These are phyloP conservation scores for Periophthalmodon schlosseri DNA, from an alignment of 2,113 vertebrate genomes.

Conservation along the genomic window DNA sequence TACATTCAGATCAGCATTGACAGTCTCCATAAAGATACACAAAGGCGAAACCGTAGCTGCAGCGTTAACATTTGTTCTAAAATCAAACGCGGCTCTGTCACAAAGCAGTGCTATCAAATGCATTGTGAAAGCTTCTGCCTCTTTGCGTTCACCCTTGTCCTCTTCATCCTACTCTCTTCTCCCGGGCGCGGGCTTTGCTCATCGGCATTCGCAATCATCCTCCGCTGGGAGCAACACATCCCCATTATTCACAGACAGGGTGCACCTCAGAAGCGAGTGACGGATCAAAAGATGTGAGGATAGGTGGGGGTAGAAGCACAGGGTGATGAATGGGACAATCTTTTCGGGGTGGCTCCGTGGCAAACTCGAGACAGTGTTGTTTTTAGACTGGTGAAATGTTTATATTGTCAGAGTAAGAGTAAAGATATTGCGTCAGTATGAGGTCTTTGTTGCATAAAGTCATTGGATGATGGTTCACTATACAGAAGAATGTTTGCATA, in stretches of 20 bases:
- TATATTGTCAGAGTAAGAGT: background rate
- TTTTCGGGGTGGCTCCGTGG: slow-evolving; percentile 36
- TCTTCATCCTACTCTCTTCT: slow-evolving; percentile 30
- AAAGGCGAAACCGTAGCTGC: background rate
- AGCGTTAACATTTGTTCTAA: slow-evolving; percentile 16
- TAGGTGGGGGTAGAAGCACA: slow-evolving; percentile 24
- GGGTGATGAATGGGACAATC: slow-evolving; percentile 56
- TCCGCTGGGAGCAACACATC: slow-evolving; percentile 56
- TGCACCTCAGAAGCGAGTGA: slow-evolving; percentile 56
- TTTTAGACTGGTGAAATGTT: slow-evolving; percentile 21
- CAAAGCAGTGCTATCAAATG: slow-evolving; percentile 22
- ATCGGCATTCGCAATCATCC: slow-evolving; percentile 58
- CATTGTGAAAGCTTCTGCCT: slow-evolving; percentile 14
- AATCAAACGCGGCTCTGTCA: background rate
- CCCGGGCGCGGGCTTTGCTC: slow-evolving; percentile 25
- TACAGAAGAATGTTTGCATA: too few species aligned
- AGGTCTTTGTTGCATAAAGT: too few species aligned
- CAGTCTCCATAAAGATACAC: background rate
- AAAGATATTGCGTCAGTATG: background rate
- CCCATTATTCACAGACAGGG: slow-evolving; percentile 66
- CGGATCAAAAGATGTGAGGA: slow-evolving; percentile 69
- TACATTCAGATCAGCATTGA: background rate
- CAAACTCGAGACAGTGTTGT: slow-evolving; percentile 34
- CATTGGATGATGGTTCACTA: too few species aligned
- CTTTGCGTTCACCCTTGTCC: slow-evolving; percentile 33